Conservation (phyloP, 2,888 invertebrate species). For the Argyra leucocephala region DNA sequence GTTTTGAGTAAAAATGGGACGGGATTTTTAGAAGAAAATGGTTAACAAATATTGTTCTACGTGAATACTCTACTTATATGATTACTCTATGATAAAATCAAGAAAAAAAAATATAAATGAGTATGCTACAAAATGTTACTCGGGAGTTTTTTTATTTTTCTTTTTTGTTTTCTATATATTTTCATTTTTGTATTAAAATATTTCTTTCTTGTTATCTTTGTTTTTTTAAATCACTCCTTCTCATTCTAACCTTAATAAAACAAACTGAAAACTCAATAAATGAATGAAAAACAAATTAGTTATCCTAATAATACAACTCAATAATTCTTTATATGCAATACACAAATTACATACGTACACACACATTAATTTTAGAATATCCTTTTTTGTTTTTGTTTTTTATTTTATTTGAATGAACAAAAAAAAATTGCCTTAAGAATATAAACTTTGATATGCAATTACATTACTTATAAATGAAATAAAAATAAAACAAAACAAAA, state of each 20-base stretch:
- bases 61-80: too few relatives aligned
- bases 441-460: background rate
- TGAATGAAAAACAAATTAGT: constrained; percentile 1
- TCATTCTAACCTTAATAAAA: background rate
- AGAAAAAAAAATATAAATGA: too few relatives aligned
- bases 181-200: background rate
- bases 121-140: too few relatives aligned
- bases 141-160: too few relatives aligned
- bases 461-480: background rate
- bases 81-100: too few relatives aligned
- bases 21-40: too few relatives aligned
- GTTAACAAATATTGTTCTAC: too few relatives aligned
- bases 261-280: background rate
- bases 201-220: background rate
- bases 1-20: too few relatives aligned
- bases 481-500: background rate
- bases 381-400: background rate
- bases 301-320: background rate
- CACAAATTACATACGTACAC: background rate
- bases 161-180: too few relatives aligned
- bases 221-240: background rate
- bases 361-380: background rate
- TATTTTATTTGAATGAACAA: background rate
- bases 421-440: background rate
- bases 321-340: too few relatives aligned